Base-by-base conservation (phyloP, 64 coral and sea anemone genomes). In the Astreopora myriophthalma region DNA sequence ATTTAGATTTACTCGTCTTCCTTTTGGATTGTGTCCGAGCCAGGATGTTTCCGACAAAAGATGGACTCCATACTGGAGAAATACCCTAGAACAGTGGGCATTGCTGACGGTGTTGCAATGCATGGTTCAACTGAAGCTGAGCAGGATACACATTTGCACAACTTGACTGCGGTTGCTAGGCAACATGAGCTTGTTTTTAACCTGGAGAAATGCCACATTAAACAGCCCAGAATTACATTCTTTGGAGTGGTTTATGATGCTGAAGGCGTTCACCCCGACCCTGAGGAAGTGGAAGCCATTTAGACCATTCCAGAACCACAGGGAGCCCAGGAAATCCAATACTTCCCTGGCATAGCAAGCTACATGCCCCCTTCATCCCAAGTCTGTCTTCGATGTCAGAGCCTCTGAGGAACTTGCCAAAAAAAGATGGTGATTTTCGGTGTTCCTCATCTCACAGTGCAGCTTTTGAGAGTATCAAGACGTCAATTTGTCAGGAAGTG, bases 381-480 rank as follows among this genome's bases (percentile, higher is more conserved):
- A 38, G 34, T 35, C 30, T 63, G 58, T 63, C 58, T 12, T 8
- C 58, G 0, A 22, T 63, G 13, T 63, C 58, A 14, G 14, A 63
- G 63, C 63, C 63, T 26, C 24, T 67, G 63, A 67, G 63, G 24
- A 67, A 67, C 24, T 67, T 67, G 20, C 63, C 25, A 9, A 67
- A 67, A 66, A 60, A n/a, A n/a, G n/a, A n/a, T n/a, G n/a, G 68
- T 24, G 70, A 60, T n/a, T 89, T 49, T 20, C 55, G 75, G 17
- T 89, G 86, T 85, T 73, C 46, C 22, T 16, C 58, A 12, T 24
- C 36, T 22, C 55, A 94, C 46, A 34, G 73, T 13, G 24, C 46
- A 63, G 92, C 86, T 17, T 89, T 94, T 55, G 25, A 94, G 22
- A 71, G 23, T 13, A 33, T 94, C 51, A 89, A 94, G 33, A 39